These are phyloP conservation scores for Orientallactaga sibirica DNA, from an alignment of 2,797 vertebrate genomes.

Conservation along the genomic window DNA sequence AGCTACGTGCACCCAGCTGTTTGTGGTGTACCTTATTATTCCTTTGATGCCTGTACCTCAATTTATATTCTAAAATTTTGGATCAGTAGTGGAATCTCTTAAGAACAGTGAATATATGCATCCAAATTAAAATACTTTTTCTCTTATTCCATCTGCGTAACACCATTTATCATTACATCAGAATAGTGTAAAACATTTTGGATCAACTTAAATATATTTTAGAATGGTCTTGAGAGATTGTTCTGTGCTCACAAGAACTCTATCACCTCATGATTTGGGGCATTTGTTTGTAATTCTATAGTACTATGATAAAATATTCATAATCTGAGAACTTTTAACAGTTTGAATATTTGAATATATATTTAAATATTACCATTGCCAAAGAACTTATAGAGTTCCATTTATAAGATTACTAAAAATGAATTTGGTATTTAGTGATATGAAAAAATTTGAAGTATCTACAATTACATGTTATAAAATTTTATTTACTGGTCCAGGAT, in stretches of 20 bases:
- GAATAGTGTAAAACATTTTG: background rate
- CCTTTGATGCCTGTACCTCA: no score
- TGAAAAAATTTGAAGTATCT: constrained; percentile 37
- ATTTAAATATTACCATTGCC: background rate
- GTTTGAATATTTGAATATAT: background rate
- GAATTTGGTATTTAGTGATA: constrained; percentile 33
- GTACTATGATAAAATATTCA: background rate
- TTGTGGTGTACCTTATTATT: no score
- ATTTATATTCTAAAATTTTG: no score
- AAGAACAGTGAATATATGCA: background rate
- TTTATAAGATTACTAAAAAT: constrained; percentile 36
- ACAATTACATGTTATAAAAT: background rate
- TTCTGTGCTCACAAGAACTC: background rate
- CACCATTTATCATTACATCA: background rate
- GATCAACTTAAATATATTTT: background rate
- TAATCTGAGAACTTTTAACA: background rate
- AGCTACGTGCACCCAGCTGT: no score
- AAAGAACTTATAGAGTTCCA: constrained; percentile 27
- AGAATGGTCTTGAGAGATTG: background rate
- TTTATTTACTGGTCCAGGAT: constrained; percentile 5
- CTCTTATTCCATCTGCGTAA: background rate
- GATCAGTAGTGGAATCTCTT: no score
- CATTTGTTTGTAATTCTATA: background rate
- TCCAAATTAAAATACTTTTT: background rate
- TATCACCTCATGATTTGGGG: background rate